phyloP scores from a whole-genome alignment of 2,797 vertebrate species.

The Phalanger gymnotis region DNA sequence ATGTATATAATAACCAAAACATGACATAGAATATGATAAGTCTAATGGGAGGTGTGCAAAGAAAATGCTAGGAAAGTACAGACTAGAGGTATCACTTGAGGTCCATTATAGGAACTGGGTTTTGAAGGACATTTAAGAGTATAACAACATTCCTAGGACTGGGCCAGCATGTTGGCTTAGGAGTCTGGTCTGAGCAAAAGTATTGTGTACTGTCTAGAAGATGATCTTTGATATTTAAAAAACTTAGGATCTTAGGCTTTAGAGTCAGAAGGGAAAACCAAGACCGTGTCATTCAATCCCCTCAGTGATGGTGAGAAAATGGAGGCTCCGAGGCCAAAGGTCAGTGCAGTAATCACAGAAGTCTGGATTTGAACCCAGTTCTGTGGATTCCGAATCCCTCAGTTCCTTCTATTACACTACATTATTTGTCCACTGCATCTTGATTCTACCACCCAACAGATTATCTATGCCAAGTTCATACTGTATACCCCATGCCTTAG shows the following conservation, averaged over 20 bases:
- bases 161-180: neutral
- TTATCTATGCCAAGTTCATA: neutral
- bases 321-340: too few relatives aligned
- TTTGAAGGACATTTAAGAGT: neutral
- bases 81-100: neutral
- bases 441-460: neutral
- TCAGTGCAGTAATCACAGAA: neutral
- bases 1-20: neutral
- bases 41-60: fast-evolving
- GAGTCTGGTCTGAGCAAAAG: neutral
- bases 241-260: neutral
- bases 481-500: neutral
- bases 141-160: neutral
- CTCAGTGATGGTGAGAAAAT: neutral
- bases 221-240: neutral
- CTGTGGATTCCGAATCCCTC: neutral
- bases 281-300: neutral
- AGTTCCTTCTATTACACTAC: neutral
- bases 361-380: neutral
- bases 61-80: neutral
- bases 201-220: neutral
- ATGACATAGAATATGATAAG: neutral
- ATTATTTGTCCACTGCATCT: neutral
- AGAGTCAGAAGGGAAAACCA: neutral
- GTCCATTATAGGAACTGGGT: neutral